Evolutionary conservation across 2,113 vertebrate genomes (phyloP).

Genomic region (Stegastes partitus): DNA sequence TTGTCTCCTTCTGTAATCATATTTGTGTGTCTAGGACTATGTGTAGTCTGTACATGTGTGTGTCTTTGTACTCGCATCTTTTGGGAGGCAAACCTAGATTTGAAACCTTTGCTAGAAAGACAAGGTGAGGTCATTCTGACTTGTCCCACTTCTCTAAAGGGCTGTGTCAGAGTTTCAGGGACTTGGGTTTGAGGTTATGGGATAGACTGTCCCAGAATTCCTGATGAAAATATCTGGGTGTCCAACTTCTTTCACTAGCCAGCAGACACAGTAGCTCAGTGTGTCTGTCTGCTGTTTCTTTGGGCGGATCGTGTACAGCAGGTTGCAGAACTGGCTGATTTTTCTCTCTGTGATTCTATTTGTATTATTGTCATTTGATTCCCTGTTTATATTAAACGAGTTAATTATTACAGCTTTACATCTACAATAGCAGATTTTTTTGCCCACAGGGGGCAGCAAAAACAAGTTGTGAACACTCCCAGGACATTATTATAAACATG

Average conservation of each 20-base stretch:
- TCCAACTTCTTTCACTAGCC: too few relatives aligned
- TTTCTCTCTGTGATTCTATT: too few relatives aligned
- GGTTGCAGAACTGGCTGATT: too few relatives aligned
- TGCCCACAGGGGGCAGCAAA: too few relatives aligned
- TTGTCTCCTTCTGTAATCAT: constrained; percentile 10
- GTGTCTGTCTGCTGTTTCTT: not conserved
- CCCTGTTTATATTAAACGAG: too few relatives aligned
- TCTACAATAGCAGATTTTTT: too few relatives aligned
- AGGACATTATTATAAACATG: too few relatives aligned
- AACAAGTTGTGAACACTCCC: too few relatives aligned
- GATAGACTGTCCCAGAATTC: not conserved
- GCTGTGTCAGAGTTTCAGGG: not conserved
- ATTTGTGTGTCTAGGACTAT: not conserved
- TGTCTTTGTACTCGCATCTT: not conserved
- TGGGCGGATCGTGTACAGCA: not conserved
- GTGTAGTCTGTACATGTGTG: not conserved
- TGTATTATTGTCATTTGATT: too few relatives aligned
- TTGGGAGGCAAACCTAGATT: not conserved
- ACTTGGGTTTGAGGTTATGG: not conserved
- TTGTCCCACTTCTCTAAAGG: not conserved
- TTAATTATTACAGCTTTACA: too few relatives aligned
- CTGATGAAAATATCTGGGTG: not conserved
- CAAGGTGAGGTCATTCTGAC: not conserved
- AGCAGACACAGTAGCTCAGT: too few relatives aligned
- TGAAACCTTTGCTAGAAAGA: not conserved